Conservation (phyloP, 2,888 invertebrate genomes). For the Rhagonycha lutea region DNA sequence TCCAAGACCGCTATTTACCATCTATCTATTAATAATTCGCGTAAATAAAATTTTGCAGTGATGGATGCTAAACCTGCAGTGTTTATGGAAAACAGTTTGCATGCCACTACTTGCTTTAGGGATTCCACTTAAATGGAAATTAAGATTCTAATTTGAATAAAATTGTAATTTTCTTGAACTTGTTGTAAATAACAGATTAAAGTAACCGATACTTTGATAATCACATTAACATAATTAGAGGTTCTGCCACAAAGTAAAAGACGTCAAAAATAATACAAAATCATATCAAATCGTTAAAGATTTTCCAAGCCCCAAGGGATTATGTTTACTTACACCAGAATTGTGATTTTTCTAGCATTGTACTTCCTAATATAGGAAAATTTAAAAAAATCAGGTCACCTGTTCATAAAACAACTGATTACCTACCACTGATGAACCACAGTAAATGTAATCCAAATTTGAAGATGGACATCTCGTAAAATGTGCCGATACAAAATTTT, state of each 20-base stretch:
- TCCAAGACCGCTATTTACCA: too few species aligned
- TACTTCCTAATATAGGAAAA: constrained; percentile 22
- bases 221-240: background rate
- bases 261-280: background rate
- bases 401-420: constrained; percentile 6
- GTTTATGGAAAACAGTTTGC: background rate
- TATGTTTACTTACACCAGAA: constrained; percentile 9
- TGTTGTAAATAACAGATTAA: background rate
- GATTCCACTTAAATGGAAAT: background rate
- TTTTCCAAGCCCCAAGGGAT: background rate
- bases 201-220: background rate
- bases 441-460: background rate
- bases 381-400: constrained; percentile 18
- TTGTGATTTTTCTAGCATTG: constrained; percentile 14
- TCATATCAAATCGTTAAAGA: background rate
- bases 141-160: background rate
- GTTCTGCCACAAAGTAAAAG: background rate
- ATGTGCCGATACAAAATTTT: background rate
- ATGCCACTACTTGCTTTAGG: background rate
- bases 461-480: background rate
- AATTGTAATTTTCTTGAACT: background rate
- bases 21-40: background rate
- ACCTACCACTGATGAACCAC: background rate
- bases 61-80: background rate
- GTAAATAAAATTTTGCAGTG: background rate